Evolutionary conservation across 1,140 invertebrate species (phyloP).

Genomic region (Geopemphigus sp.): DNA sequence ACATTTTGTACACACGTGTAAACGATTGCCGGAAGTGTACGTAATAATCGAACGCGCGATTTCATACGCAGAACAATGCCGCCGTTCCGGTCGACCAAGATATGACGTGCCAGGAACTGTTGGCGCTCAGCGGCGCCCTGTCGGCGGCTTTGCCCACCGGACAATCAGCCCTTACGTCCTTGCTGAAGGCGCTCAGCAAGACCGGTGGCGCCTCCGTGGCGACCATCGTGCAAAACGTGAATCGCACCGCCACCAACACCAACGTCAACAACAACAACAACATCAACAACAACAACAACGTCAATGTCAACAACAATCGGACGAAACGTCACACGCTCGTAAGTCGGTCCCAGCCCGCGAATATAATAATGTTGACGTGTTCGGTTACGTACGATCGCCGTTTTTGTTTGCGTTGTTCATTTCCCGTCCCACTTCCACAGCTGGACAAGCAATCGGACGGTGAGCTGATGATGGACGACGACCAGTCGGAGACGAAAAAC

Average conservation of each 20-base stretch:
- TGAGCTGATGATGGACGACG: constrained; percentile 49
- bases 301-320: background rate
- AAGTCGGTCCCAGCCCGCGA: background rate
- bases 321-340: constrained; percentile 7
- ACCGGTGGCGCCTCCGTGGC: constrained; percentile 52
- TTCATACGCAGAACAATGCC: constrained; percentile 16
- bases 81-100: constrained; percentile 56
- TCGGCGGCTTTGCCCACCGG: constrained; percentile 86
- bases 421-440: background rate
- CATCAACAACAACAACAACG: background rate
- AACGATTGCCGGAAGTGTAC: background rate
- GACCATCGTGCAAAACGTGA: constrained; percentile 26
- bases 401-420: background rate
- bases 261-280: background rate
- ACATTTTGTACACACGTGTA: too few species aligned
- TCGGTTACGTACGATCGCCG: too few species aligned
- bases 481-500: constrained; percentile 42
- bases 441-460: constrained; percentile 42
- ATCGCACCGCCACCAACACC: background rate
- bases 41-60: too few species aligned
- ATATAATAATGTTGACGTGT: too few species aligned
- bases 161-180: constrained; percentile 76
- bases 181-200: constrained; percentile 76
- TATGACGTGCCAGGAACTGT: constrained; percentile 87
- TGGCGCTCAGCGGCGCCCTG: constrained; percentile 84